Percentiles rank a stretch among this genome's conserved stretches.
phyloP scores from a whole-genome alignment of 2,888 invertebrate genomes.

The Cerceris ruficornis region DNA sequence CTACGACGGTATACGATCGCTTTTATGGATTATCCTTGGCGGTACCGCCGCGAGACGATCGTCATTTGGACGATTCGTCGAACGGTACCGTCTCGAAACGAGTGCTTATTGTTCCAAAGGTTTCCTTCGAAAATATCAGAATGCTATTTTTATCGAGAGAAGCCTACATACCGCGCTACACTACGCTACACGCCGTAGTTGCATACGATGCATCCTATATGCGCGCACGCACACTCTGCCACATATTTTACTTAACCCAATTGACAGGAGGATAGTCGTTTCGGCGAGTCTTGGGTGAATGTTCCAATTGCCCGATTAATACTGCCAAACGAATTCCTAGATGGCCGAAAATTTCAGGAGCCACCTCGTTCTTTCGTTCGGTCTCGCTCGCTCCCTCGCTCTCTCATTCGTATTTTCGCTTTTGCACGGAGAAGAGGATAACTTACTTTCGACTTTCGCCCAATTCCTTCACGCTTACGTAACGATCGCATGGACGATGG shows the following conservation, averaged over 20 bases:
- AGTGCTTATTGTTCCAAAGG: conserved; percentile 61
- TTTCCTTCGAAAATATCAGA: conserved; percentile 76
- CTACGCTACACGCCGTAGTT: conserved; percentile 33
- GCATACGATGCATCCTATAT: conserved; percentile 24
- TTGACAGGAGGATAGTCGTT: conserved; percentile 58
- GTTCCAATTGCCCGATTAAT: no score
- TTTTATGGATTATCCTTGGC: neutral
- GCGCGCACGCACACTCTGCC: conserved; percentile 36
- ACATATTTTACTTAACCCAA: conserved; percentile 65
- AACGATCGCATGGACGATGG: neutral
- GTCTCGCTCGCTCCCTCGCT: no score
- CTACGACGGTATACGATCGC: neutral
- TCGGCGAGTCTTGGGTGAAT: conserved; percentile 24
- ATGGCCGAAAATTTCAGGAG: no score
- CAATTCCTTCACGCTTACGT: no score
- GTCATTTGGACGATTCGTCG: neutral
- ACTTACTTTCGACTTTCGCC: no score
- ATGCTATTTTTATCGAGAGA: conserved; percentile 78
- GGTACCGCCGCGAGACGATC: neutral
- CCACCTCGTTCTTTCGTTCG: no score
- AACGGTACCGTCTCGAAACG: conserved; percentile 27
- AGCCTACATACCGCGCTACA: conserved; percentile 76
- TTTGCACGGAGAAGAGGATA: no score
- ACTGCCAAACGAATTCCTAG: no score
- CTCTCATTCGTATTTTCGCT: no score